Evolutionary conservation across 2,888 invertebrate genomes (phyloP), one percentile per base, ranked within the genome.

Genomic region (Diarsia brunnea): DNA sequence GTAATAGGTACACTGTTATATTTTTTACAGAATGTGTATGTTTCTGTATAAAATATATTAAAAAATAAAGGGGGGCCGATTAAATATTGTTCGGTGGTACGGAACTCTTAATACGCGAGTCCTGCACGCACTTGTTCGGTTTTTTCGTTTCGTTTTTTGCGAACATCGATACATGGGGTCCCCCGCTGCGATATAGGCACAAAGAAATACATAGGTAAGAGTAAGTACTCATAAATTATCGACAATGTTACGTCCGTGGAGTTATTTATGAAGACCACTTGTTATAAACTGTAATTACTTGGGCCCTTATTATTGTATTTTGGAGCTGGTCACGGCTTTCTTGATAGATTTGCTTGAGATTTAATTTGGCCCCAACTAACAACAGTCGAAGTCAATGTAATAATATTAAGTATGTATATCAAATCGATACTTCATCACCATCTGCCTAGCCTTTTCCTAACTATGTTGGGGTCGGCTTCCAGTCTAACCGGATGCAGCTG

Each of bases 211-310:
- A 73, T 82, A 82, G 73, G 31, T 70, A 64, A 60, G 21, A 71
- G 58, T 65, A 71, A 68, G 51, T 77, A 47, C 69, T 61, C 71
- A 66, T 83, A 83, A 81, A 83, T 83, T 85, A 71, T 73, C 61
- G 45, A 82, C 85, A 77, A 82, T 74, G 68, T 81, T 60, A 71
- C 53, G 47, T 71, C 53, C 31, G 47, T 31, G 21, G 68, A 67
- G 65, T 81, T 85, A 81, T 83, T 82, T 85, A 73, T 85, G 69
- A 47, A 71, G n/a, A 51, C 47, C 68, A 60, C 69, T 60, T 73
- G 71, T 69, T 73, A 69, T 66, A 60, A 60, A 53, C 2, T 78
- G 81, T 75, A 79, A 74, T 79, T 70, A 74, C 69, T 74, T 63
- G 31, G 43, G 58, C 8, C 14, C 38, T 8, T 65, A 55, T 58